These are phyloP conservation scores for Iselma pallidipennis DNA, from an alignment of 2,888 invertebrate species.

Conservation along the genomic window DNA sequence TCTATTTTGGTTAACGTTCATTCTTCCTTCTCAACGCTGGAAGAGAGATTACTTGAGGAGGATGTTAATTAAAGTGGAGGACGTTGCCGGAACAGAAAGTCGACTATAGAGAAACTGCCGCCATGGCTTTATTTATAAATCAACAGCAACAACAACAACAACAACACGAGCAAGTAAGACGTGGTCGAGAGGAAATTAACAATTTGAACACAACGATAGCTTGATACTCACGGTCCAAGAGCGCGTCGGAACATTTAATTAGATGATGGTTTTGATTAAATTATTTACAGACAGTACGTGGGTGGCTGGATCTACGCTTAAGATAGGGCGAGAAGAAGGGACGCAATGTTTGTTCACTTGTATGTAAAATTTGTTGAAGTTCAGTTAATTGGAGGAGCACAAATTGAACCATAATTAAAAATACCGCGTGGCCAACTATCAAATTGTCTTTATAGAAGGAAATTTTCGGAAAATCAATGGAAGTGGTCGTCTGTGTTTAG, in stretches of 20 bases:
- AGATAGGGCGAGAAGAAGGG: too few relatives aligned
- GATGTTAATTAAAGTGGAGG: slow-evolving; percentile 38
- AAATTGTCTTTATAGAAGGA: too few relatives aligned
- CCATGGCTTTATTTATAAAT: slow-evolving; percentile 17
- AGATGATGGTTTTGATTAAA: not conserved
- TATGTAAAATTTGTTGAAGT: too few relatives aligned
- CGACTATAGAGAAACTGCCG: slow-evolving; percentile 23
- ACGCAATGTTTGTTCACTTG: too few relatives aligned
- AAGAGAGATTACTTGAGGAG: slow-evolving; percentile 47
- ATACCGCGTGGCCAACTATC: too few relatives aligned
- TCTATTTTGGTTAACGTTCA: not conserved
- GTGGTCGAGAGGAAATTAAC: slow-evolving; percentile 1
- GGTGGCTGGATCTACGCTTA: not conserved
- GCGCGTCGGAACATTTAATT: not conserved
- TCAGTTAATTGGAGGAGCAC: too few relatives aligned
- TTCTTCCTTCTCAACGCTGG: not conserved
- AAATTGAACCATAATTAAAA: too few relatives aligned
- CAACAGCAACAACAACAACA: slow-evolving; percentile 3
- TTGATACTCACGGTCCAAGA: too few relatives aligned
- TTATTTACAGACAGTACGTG: not conserved
- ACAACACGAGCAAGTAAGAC: not conserved
- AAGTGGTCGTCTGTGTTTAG: too few relatives aligned
- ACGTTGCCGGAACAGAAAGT: slow-evolving; percentile 24
- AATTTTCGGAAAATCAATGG: too few relatives aligned
- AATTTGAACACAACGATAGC: not conserved